These are phyloP conservation scores for Pomacea canaliculata DNA, from an alignment of 2,888 invertebrate species.

Conservation along the genomic window DNA sequence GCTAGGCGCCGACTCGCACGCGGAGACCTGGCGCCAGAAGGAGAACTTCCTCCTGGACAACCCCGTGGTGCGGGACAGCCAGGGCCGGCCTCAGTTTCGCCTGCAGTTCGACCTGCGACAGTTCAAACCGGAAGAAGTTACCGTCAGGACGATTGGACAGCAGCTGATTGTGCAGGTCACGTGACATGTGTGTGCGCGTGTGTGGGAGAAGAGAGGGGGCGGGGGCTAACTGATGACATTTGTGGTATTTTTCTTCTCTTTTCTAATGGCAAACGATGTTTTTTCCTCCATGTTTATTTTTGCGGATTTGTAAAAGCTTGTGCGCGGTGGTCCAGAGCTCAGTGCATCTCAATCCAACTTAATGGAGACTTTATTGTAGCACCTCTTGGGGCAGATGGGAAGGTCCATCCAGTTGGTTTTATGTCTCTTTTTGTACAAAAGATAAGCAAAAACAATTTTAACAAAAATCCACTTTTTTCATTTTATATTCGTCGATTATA, in stretches of 20 bases:
- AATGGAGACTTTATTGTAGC: no score
- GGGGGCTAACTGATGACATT: background rate
- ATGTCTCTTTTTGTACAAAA: no score
- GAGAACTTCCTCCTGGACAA: conserved; percentile 59
- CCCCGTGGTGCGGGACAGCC: conserved; percentile 74
- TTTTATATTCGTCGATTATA: no score
- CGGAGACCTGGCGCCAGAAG: conserved; percentile 22
- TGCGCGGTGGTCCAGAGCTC: no score
- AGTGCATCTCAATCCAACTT: no score
- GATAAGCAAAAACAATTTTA: no score
- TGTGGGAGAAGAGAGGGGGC: background rate
- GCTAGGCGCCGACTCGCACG: conserved; percentile 5
- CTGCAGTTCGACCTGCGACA: conserved; percentile 97
- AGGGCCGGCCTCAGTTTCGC: conserved; percentile 84
- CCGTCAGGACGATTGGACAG: conserved; percentile 98
- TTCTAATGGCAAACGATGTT: background rate
- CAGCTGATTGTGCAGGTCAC: conserved; percentile 83
- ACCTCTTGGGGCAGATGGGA: no score
- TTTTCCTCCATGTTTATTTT: no score
- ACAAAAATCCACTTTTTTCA: no score
- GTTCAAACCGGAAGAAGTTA: conserved; percentile 95
- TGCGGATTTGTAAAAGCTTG: no score
- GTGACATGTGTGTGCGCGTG: conserved; percentile 72
- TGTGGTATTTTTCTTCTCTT: background rate
- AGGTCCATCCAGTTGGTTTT: no score